Base-by-base conservation (phyloP, 35 echinoderm and acorn worm genomes). In the Holothuria glaberrima region DNA sequence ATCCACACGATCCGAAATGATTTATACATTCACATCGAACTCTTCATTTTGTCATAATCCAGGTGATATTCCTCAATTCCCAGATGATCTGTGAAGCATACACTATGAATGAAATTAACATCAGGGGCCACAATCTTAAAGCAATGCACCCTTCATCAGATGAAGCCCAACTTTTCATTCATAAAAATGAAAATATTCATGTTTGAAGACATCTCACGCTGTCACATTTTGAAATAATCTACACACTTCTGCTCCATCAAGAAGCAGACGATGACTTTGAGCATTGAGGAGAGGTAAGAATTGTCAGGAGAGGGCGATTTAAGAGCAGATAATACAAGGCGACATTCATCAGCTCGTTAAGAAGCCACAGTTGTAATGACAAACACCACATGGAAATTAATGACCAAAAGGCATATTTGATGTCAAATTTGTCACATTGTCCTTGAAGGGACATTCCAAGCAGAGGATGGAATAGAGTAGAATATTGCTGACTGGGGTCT, bases 341-440 rank as follows among this genome's bases (percentile, higher is more conserved):
- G 69, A 73, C 69, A 73, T 73, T 73, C 69, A 73, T 73, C 69
- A 73, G 38, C 31, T 73, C 26, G 69, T 73, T 73, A 73, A 35
- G 69, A 20, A 73, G 69, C 38, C 69, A 73, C 38, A 41, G 36
- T 41, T 73, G 69, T 73, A 73, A 73, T 73, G 69, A 73, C 69
- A 73, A 73, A 73, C 69, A 38, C 9, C 69, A 73, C 69, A 73
- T 73, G 69, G 22, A 73, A 73, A 73, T 73, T 73, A 73, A 73
- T 73, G 69, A 73, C 66, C 66, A 30, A 69, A 69, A 69, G 66
- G 66, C 31, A 69, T 27, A 25, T n/a, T 27, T 33, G 66, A 69
- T 69, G 66, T 69, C 66, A 69, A 69, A 69, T 29, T 69, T 69
- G 66, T 69, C 66, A 69, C 66, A 69, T 25, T 30, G 66, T 69